Base-by-base conservation (phyloP, 2,113 vertebrate genomes). In the Amazona guildingii region DNA sequence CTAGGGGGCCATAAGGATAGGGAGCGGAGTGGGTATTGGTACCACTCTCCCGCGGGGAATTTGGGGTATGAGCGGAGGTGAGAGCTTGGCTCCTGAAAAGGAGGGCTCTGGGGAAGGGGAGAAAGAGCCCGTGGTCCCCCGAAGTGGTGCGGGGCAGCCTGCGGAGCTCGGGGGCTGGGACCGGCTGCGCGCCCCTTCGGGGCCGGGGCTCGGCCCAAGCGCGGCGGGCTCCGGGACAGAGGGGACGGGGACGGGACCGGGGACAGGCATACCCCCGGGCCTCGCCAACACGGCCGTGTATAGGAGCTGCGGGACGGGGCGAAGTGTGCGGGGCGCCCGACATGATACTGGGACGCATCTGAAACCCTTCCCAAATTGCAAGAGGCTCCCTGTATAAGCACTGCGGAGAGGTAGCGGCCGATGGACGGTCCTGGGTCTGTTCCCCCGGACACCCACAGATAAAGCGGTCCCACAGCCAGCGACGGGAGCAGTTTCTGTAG, bases 351-450 rank as follows among this genome's bases (percentile, higher is more conserved):
- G 57, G 57, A 29, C 12, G 6, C 7, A 3, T 23, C 69, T 11
- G 74, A 5, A 17, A 33, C 10, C 13, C n/a, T 49, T 39, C 29
- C 23, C 76, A 4, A 31, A 68, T 51, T 24, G 27, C 39, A 74
- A 9, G 13, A n/a, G 46, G 41, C 8, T 29, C 27, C 27, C 5
- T 5, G 23, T 7, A 9, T 5, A n/a, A 24, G 17, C 14, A 33
- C 3, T 8, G 13, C 10, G 21, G 9, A 29, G 62, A 55, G 11
- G 9, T 6, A 5, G n/a, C 12, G 5, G 2, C 4, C 2, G 11
- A 19, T 17, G 20, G 23, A 39, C 64, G 39, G 43, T 54, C 10
- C 18, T 9, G 41, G 31, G 4, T 9, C 23, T 9, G 5, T 24
- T 66, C 8, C 27, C 25, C 28, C 5, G 17, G 25, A 6, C 43